Percentiles rank a stretch among this genome's conserved stretches.
phyloP scores from a whole-genome alignment of 2,888 invertebrate genomes.

The Hydroisotoma schaefferi region DNA sequence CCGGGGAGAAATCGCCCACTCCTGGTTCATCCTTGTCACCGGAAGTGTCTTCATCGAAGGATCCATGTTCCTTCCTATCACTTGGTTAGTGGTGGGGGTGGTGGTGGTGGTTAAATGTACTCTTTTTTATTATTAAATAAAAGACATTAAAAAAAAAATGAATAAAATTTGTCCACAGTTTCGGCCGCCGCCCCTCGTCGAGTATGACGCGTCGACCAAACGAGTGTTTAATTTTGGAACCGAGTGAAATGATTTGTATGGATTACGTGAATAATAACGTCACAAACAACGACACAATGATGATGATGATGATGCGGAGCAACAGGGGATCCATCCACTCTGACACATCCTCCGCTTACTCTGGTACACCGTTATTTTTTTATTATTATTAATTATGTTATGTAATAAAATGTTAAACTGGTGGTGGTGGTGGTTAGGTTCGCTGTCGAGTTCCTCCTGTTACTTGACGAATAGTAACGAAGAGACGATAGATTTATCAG shows the following conservation, averaged over 20 bases:
- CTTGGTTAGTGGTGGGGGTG: constrained; percentile 11
- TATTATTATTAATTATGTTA: background rate
- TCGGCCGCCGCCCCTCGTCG: constrained; percentile 74
- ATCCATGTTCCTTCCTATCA: constrained; percentile 76
- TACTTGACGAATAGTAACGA: constrained; percentile 39
- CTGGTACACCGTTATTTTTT: constrained; percentile 57
- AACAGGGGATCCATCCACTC: constrained; percentile 80
- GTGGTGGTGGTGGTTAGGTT: too few relatives aligned
- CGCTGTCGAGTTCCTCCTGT: constrained; percentile 34
- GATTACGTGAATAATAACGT: constrained; percentile 38
- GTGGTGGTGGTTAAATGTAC: background rate
- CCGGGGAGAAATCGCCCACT: constrained; percentile 72
- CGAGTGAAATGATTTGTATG: constrained; percentile 72
- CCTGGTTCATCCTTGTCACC: constrained; percentile 77
- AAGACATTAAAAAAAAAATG: background rate
- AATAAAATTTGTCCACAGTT: constrained; percentile 57
- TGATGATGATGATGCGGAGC: constrained; percentile 1
- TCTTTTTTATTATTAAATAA: background rate
- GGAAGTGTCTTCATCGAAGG: constrained; percentile 83
- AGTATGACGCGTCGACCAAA: constrained; percentile 68
- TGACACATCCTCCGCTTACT: constrained; percentile 94
- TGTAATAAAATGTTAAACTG: too few relatives aligned
- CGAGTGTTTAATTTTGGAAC: constrained; percentile 79
- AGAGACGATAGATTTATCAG: constrained; percentile 73
- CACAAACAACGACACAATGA: constrained; percentile 6